These are phyloP conservation scores for Phacellophora camtschatica DNA, from an alignment of 30 jellyfish, hydroid and myxozoan species.

Conservation along the genomic window DNA sequence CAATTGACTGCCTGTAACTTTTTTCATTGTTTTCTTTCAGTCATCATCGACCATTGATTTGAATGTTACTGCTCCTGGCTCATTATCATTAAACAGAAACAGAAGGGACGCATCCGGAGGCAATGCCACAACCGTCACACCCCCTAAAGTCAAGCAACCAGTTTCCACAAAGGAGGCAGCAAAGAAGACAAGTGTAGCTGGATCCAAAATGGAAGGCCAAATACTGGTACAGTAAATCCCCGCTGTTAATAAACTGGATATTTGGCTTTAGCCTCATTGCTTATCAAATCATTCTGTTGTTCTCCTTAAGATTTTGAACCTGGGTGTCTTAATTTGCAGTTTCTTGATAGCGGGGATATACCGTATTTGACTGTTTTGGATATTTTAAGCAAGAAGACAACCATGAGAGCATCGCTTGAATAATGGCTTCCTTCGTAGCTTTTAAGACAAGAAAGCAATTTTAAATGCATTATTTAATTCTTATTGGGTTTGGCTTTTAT, in stretches of 20 bases:
- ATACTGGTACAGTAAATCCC: conserved; percentile 41
- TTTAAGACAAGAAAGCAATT: no score
- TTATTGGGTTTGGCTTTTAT: no score
- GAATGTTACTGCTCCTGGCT: conserved; percentile 1
- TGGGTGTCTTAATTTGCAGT: no score
- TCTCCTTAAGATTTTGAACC: no score
- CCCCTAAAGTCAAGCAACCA: neutral
- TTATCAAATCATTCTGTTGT: no score
- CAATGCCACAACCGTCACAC: conserved; percentile 6
- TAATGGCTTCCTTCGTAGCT: no score
- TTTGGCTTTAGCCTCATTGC: neutral
- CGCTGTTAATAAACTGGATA: neutral
- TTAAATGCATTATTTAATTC: no score
- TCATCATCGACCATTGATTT: conserved; percentile 12
- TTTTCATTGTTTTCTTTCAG: neutral
- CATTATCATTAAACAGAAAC: neutral
- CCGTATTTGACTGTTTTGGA: no score
- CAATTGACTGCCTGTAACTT: no score
- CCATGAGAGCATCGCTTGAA: no score
- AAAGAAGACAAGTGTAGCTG: neutral
- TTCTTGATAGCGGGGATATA: no score
- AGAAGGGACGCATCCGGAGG: conserved; percentile 37
- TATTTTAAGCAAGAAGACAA: no score
- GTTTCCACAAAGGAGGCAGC: neutral
- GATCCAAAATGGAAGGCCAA: conserved; percentile 44